phyloP scores from a whole-genome alignment of 2,888 invertebrate species.

The Lepetodrilus schrolli region DNA sequence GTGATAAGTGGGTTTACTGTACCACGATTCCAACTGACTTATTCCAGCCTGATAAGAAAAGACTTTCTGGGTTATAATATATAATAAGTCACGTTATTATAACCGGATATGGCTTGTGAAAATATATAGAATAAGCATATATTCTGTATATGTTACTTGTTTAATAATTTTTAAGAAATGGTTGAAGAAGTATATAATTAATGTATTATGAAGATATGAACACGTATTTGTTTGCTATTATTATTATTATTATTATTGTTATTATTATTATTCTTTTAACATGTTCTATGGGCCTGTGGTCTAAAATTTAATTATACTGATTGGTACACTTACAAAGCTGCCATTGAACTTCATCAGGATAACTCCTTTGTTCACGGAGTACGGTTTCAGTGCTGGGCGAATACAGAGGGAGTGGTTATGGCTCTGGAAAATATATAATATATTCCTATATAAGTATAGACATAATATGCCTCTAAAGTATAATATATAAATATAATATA shows the following conservation, averaged over 20 bases:
- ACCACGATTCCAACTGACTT: constrained; percentile 48
- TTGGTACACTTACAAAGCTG: constrained; percentile 51
- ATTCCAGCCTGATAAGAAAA: constrained; percentile 41
- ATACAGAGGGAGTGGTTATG: constrained; percentile 68
- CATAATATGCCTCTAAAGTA: too few relatives aligned
- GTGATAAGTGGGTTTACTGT: constrained; percentile 27
- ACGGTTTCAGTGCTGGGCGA: constrained; percentile 59
- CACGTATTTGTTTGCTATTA: too few relatives aligned
- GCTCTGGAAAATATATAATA: constrained; percentile 52
- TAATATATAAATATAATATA: too few relatives aligned
- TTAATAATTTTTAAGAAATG: not conserved
- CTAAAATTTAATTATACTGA: not conserved
- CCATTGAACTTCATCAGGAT: constrained; percentile 58
- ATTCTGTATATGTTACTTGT: not conserved
- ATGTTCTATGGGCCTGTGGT: not conserved
- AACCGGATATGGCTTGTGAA: too few relatives aligned
- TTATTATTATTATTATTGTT: too few relatives aligned
- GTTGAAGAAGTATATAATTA: too few relatives aligned
- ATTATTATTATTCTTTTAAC: too few relatives aligned
- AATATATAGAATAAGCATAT: not conserved
- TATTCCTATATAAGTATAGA: not conserved
- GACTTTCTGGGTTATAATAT: not conserved
- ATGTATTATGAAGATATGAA: too few relatives aligned
- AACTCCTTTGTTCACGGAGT: constrained; percentile 55
- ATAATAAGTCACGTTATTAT: too few relatives aligned